phyloP scores from a whole-genome alignment of 2,113 vertebrate species.

The Nothoprocta pentlandii region DNA sequence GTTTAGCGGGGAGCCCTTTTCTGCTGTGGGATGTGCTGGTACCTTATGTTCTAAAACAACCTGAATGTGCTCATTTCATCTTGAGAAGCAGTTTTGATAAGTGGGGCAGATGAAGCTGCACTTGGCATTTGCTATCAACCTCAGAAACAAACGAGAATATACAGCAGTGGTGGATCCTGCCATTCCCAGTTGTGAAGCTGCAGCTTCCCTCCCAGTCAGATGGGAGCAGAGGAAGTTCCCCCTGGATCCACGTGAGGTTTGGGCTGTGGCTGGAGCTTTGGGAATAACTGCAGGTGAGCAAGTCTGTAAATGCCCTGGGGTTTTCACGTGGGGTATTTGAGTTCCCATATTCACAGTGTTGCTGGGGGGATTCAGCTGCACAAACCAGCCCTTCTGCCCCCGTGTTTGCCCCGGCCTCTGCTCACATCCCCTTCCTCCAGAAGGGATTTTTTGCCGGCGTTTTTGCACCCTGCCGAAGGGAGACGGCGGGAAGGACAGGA shows the following conservation, averaged over 20 bases:
- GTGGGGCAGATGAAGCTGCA: neutral
- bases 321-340: neutral
- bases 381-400: neutral
- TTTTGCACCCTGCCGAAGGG: neutral
- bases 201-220: neutral
- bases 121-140: neutral
- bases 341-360: neutral
- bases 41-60: neutral
- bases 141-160: neutral
- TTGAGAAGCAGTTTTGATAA: neutral
- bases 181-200: neutral
- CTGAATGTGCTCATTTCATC: neutral
- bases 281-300: neutral
- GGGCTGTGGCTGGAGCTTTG: neutral
- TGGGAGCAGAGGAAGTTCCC: neutral
- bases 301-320: neutral
- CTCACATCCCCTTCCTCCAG: neutral
- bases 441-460: neutral
- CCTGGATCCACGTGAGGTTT: accelerated
- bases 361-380: neutral
- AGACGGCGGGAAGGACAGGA: conserved; percentile 19
- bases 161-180: accelerated
- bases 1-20: neutral
- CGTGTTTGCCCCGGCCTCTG: neutral
- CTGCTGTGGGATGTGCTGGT: neutral